Conservation (phyloP, 2,113 vertebrate genomes). For the Zosterops hypoxanthus region DNA sequence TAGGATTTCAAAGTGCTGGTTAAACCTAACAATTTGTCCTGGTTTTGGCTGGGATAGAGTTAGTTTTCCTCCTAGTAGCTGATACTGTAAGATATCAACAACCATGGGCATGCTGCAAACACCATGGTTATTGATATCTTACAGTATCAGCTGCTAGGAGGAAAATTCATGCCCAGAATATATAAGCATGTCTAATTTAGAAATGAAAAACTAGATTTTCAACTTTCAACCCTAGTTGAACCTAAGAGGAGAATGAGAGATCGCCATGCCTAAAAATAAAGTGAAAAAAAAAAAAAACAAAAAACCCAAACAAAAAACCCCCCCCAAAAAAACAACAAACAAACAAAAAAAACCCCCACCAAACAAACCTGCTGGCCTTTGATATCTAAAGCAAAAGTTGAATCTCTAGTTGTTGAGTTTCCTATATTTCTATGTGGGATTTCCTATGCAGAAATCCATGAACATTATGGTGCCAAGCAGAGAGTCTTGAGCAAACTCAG, state of each 20-base stretch:
- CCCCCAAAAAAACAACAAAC: too few relatives aligned
- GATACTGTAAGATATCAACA: neutral
- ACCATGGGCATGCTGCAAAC: neutral
- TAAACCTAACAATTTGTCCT: neutral
- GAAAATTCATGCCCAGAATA: neutral
- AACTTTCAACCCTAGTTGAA: neutral
- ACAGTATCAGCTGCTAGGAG: neutral
- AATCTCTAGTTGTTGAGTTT: neutral
- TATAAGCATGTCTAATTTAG: neutral
- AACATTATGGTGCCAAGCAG: neutral
- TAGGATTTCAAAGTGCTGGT: neutral
- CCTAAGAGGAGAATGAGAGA: neutral
- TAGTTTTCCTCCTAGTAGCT: neutral
- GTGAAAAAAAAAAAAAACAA: rapidly evolving
- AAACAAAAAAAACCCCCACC: too few relatives aligned
- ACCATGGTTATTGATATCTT: neutral
- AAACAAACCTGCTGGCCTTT: neutral
- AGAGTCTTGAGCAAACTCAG: neutral
- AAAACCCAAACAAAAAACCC: too few relatives aligned
- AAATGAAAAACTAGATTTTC: neutral
- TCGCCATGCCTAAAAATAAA: neutral
- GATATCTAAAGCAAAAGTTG: neutral
- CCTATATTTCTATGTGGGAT: neutral
- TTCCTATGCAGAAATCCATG: neutral
- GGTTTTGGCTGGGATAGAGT: neutral